phyloP scores from a whole-genome alignment of 2,888 invertebrate genomes.

The Nasonia oneida region DNA sequence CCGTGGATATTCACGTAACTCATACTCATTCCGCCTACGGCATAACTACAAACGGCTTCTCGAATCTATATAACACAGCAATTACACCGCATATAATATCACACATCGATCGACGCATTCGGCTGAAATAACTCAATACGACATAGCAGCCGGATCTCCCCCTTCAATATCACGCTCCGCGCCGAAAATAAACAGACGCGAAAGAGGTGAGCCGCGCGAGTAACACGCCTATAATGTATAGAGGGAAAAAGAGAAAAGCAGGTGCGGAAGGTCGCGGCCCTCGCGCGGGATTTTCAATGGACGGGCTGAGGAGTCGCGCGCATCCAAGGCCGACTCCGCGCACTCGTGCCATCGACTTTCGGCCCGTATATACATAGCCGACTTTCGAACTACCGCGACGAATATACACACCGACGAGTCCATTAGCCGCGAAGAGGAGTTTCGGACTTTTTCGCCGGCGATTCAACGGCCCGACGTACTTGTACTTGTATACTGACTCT shows the following conservation, averaged over 20 bases:
- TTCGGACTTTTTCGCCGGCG: no score
- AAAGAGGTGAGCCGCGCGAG: neutral
- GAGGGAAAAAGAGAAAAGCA: neutral
- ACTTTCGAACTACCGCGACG: constrained; percentile 7
- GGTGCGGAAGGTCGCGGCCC: constrained; percentile 21
- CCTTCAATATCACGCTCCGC: neutral
- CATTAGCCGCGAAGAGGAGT: constrained; percentile 16
- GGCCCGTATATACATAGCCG: neutral
- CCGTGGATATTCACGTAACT: neutral
- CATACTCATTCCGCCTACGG: no score
- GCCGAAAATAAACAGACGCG: neutral
- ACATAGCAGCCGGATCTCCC: neutral
- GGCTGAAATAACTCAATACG: neutral
- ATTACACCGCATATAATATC: no score
- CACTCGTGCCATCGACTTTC: constrained; percentile 20
- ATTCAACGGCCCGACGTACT: no score
- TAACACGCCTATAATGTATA: no score
- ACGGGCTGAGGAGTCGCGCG: neutral
- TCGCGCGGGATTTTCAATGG: constrained; percentile 12
- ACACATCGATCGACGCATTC: no score
- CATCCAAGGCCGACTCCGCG: neutral
- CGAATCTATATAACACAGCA: no score
- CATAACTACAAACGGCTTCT: no score
- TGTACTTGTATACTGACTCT: no score
- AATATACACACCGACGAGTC: constrained; percentile 4